Percentiles rank a stretch among this genome's conserved stretches.
phyloP scores from a whole-genome alignment of 1,140 invertebrate species.

The Neodiprion virginianus region DNA sequence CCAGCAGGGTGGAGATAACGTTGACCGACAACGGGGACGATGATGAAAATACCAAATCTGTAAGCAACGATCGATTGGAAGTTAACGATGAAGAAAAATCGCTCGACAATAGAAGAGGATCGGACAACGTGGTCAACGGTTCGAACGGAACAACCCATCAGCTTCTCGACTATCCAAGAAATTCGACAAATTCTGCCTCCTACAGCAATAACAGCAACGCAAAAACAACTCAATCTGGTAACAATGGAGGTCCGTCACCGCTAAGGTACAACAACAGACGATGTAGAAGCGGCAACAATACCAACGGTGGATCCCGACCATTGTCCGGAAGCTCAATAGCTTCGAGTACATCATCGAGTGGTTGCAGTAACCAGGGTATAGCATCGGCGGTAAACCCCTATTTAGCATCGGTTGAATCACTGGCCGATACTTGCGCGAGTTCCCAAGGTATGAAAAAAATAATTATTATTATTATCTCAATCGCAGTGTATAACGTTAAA shows the following conservation, averaged over 20 bases:
- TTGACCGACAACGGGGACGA: no score
- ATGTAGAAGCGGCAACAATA: constrained; percentile 25
- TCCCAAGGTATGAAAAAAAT: constrained; percentile 52
- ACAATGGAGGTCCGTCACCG: constrained; percentile 13
- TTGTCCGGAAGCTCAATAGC: constrained; percentile 83
- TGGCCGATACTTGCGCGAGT: constrained; percentile 70
- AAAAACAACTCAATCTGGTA: not conserved
- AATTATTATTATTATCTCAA: constrained; percentile 21
- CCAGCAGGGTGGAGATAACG: no score
- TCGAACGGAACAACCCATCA: not conserved
- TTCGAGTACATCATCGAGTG: constrained; percentile 76
- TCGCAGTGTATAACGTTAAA: not conserved
- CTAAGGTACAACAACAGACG: constrained; percentile 34
- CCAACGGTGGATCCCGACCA: constrained; percentile 60
- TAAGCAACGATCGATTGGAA: no score
- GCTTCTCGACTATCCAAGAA: not conserved
- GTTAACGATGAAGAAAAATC: no score
- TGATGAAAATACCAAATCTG: no score
- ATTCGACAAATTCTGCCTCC: not conserved
- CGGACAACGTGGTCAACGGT: not conserved
- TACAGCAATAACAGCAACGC: no score
- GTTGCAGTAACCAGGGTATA: constrained; percentile 55
- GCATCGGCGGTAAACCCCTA: constrained; percentile 66
- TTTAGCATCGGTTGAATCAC: constrained; percentile 79
- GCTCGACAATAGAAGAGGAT: no score